Conservation (phyloP, 2,113 vertebrate genomes). For the Proterorhinus semilunaris region DNA sequence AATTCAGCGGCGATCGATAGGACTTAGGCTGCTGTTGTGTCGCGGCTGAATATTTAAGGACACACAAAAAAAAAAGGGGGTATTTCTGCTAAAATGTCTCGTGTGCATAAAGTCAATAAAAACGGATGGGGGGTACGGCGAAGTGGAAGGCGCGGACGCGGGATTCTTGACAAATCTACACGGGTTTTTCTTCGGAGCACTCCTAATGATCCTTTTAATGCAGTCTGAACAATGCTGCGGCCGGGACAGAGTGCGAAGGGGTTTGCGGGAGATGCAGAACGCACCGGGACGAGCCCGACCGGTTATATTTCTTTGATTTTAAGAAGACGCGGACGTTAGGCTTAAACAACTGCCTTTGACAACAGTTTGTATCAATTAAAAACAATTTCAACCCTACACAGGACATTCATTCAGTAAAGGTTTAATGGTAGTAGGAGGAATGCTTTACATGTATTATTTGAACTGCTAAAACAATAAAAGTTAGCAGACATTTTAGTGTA, state of each 20-base stretch:
- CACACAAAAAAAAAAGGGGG: constrained; percentile 63
- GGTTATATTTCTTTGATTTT: no score
- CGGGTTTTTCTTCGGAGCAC: constrained; percentile 27
- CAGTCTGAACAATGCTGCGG: constrained; percentile 23
- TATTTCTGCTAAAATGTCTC: constrained; percentile 67
- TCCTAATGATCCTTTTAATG: constrained; percentile 23
- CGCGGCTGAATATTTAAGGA: constrained; percentile 68
- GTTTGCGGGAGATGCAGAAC: constrained; percentile 13
- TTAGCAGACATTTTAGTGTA: background rate
- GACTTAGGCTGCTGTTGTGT: constrained; percentile 74
- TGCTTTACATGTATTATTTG: no score
- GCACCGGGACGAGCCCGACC: background rate
- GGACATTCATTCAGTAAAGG: no score
- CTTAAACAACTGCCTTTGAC: no score
- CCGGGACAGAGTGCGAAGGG: background rate
- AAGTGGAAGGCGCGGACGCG: constrained; percentile 26
- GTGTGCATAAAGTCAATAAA: constrained; percentile 69
- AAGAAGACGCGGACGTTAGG: no score
- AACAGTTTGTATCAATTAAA: no score
- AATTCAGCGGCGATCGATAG: constrained; percentile 79
- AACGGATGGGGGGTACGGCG: constrained; percentile 48
- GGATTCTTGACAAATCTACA: constrained; percentile 24
- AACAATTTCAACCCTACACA: no score
- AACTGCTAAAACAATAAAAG: no score
- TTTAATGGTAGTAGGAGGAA: no score